Percentiles rank a stretch among this genome's conserved stretches.
Evolutionary conservation across 2,113 vertebrate species (phyloP).

Genomic region (Macrotus californicus): DNA sequence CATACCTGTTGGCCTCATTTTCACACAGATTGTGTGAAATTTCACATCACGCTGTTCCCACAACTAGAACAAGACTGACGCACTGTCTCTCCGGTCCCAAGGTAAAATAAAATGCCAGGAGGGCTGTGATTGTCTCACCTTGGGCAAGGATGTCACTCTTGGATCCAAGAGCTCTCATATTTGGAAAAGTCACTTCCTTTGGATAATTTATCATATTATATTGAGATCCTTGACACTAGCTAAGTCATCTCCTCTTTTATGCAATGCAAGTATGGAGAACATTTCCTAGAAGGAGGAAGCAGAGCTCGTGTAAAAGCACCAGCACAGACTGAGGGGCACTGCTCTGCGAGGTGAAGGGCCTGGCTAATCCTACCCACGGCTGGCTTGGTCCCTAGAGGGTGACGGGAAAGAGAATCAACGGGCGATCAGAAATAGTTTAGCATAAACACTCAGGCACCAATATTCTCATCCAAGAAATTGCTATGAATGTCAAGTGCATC

Average conservation of each 20-base stretch:
- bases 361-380: background rate
- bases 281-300: background rate
- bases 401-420: background rate
- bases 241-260: background rate
- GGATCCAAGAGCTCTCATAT: background rate
- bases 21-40: background rate
- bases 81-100: background rate
- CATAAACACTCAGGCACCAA: background rate
- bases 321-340: background rate
- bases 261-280: background rate
- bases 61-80: background rate
- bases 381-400: background rate
- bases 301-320: background rate
- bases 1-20: background rate
- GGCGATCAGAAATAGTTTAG: background rate
- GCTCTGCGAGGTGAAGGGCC: background rate
- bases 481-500: constrained; percentile 13
- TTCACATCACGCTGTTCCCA: background rate
- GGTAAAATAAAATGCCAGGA: background rate
- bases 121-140: background rate
- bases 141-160: background rate
- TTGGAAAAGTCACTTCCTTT: background rate
- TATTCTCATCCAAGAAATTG: background rate
- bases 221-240: background rate
- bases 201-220: background rate